phyloP scores from a whole-genome alignment of 1,140 invertebrate species.

The Rhopalosiphum maidis region DNA sequence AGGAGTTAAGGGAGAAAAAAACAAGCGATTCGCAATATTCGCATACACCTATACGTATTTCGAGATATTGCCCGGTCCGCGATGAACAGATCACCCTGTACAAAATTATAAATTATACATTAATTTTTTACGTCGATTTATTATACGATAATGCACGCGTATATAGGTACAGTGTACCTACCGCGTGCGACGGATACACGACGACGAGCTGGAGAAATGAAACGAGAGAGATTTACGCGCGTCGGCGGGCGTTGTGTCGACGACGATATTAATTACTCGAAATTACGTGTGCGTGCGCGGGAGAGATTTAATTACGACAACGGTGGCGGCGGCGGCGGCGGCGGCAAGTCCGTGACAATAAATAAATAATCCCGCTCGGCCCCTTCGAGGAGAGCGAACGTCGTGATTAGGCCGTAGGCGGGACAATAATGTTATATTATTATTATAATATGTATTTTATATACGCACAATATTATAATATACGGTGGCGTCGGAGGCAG shows the following conservation, averaged over 20 bases:
- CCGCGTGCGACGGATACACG: no score
- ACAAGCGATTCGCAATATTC: no score
- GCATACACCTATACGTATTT: no score
- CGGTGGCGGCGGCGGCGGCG: not conserved
- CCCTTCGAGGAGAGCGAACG: not conserved
- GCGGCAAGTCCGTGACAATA: not conserved
- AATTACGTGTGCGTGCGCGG: not conserved
- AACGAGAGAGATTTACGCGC: not conserved
- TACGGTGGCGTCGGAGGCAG: not conserved
- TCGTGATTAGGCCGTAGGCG: conserved; percentile 25
- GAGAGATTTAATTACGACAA: conserved; percentile 27
- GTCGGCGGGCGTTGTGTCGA: not conserved
- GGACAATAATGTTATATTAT: conserved; percentile 3
- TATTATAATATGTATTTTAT: not conserved
- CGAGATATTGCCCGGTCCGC: not conserved
- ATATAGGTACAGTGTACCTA: not conserved
- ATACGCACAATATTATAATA: not conserved
- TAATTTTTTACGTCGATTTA: not conserved
- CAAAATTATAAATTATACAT: not conserved
- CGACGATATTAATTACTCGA: conserved; percentile 6
- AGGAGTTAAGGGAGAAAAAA: no score
- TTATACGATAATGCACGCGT: not conserved
- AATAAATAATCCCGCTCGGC: conserved; percentile 16
- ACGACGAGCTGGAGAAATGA: not conserved
- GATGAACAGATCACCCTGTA: not conserved